Conservation (phyloP, 2,797 vertebrate species). For the Hirundo rustica region DNA sequence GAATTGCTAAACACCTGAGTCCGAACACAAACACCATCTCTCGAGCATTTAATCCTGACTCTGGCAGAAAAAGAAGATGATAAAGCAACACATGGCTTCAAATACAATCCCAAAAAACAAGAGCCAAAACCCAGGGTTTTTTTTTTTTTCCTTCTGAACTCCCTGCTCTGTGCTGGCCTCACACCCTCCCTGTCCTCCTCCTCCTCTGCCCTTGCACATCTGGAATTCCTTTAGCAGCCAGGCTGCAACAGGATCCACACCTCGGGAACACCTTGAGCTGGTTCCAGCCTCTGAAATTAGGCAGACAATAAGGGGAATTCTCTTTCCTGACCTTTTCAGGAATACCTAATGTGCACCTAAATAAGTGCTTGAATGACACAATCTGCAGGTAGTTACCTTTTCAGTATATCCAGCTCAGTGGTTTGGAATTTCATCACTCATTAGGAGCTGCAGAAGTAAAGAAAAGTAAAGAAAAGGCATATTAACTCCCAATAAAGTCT, state of each 20-base stretch:
- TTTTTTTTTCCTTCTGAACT: background rate
- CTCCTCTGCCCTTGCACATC: background rate
- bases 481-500: background rate
- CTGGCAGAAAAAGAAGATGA: no score
- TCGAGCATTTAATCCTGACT: no score
- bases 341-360: background rate
- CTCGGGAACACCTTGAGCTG: conserved; percentile 27
- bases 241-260: background rate
- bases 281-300: conserved; percentile 23
- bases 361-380: background rate
- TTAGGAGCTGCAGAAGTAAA: background rate
- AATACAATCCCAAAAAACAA: background rate
- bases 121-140: background rate
- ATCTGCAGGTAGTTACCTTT: background rate
- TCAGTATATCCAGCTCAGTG: background rate
- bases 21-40: no score
- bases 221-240: background rate
- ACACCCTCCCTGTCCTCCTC: background rate
- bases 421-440: background rate
- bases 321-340: background rate
- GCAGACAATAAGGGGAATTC: conserved; percentile 5
- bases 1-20: no score
- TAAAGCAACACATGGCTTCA: background rate
- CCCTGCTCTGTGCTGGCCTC: background rate
- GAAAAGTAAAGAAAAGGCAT: background rate